Conservation (phyloP, 2,888 invertebrate genomes). For the Hypsopygia costalis region DNA sequence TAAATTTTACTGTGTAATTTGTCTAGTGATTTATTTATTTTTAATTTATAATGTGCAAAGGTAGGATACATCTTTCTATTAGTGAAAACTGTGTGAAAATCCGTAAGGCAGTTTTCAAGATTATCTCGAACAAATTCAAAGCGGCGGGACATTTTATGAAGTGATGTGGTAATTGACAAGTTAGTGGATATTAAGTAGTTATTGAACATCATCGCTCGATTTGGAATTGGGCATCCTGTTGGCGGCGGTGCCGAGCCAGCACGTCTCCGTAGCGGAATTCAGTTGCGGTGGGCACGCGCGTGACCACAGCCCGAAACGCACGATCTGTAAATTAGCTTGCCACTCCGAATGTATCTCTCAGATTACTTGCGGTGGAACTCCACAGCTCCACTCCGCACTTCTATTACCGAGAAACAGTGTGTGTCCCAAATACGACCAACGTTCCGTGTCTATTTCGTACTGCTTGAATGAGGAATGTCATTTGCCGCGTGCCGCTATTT, state of each 20-base stretch:
- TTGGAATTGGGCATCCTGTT: slow-evolving; percentile 1
- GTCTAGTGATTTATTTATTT: no score
- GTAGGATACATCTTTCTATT: no score
- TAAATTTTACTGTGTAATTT: no score
- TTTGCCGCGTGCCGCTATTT: slow-evolving; percentile 61
- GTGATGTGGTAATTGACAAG: no score
- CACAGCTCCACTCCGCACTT: slow-evolving; percentile 46
- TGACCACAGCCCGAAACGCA: slow-evolving; percentile 67
- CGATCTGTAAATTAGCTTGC: slow-evolving; percentile 64
- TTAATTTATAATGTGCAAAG: no score
- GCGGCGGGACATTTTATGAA: no score
- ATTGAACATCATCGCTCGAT: slow-evolving; percentile 2
- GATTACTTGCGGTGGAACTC: slow-evolving; percentile 68
- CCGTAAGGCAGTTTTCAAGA: no score
- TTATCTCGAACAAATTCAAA: no score
- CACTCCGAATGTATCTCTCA: slow-evolving; percentile 53
- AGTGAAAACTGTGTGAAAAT: no score
- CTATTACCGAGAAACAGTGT: slow-evolving; percentile 64
- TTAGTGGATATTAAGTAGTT: no score
- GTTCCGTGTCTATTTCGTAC: slow-evolving; percentile 57
- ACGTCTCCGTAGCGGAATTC: slow-evolving; percentile 56
- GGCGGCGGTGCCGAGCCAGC: slow-evolving; percentile 16
- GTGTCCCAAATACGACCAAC: slow-evolving; percentile 62
- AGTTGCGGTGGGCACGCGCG: slow-evolving; percentile 55
- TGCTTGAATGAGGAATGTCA: slow-evolving; percentile 62